These are phyloP conservation scores for Uropsilus gracilis DNA, from an alignment of 2,113 vertebrate genomes.

Conservation along the genomic window DNA sequence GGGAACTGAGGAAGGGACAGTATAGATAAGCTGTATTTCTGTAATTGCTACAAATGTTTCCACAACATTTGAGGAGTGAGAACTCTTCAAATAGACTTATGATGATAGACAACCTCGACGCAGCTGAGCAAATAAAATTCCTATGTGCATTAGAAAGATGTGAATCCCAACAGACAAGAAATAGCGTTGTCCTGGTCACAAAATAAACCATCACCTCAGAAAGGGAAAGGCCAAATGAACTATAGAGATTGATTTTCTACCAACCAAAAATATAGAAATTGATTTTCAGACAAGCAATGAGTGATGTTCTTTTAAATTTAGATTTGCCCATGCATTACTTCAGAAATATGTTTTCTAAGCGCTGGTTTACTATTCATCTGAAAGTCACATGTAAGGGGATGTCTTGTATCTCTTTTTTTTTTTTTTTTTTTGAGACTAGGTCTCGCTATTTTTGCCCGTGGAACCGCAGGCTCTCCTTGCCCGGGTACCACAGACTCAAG, in stretches of 20 bases:
- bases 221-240: not conserved
- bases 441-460: too few species aligned
- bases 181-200: not conserved
- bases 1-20: not conserved
- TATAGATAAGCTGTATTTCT: not conserved
- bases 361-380: not conserved
- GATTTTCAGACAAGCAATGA: constrained; percentile 14
- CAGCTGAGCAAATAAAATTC: not conserved
- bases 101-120: not conserved
- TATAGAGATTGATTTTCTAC: not conserved
- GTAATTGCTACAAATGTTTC: not conserved
- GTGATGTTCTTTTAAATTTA: not conserved
- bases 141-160: not conserved
- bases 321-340: not conserved
- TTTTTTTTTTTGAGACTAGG: too few species aligned
- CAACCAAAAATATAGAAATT: not conserved
- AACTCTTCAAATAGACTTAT: not conserved
- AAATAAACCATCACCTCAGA: not conserved
- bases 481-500: too few species aligned
- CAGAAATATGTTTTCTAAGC: not conserved
- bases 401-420: too few species aligned
- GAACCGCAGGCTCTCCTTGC: too few species aligned
- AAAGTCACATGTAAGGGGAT: not conserved
- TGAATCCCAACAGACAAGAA: not conserved
- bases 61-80: not conserved